Percentiles rank a stretch among this genome's conserved stretches.
These are phyloP conservation scores for Rhagophthalmus giganteus DNA, from an alignment of 2,888 invertebrate species.

Conservation along the genomic window DNA sequence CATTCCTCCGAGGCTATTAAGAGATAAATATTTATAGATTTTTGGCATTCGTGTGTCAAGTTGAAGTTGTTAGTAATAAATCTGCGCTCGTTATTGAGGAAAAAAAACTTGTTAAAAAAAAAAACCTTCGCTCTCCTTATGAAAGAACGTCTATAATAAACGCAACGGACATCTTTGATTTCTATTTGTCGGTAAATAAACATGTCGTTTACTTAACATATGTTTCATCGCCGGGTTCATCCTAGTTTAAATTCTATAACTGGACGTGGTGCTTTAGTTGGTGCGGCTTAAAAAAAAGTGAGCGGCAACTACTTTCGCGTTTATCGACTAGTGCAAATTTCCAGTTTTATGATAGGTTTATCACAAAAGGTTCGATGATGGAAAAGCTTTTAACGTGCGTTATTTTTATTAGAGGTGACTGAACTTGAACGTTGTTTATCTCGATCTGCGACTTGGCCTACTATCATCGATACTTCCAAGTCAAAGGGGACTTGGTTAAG, in stretches of 20 bases:
- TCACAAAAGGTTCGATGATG: no score
- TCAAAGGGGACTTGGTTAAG: no score
- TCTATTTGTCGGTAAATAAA: background rate
- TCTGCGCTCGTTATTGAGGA: no score
- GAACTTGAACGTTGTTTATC: slow-evolving; percentile 5
- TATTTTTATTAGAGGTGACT: slow-evolving; percentile 6
- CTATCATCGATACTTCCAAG: no score
- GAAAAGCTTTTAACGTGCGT: background rate
- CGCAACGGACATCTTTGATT: background rate
- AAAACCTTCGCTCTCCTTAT: background rate
- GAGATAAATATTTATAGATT: no score
- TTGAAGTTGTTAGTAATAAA: no score
- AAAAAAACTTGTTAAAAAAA: no score
- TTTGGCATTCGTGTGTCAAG: no score
- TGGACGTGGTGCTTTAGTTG: slow-evolving; percentile 13
- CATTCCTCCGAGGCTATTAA: no score
- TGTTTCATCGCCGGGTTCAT: slow-evolving; percentile 10
- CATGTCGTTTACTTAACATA: slow-evolving; percentile 6
- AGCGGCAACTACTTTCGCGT: slow-evolving; percentile 5
- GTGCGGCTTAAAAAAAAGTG: background rate
- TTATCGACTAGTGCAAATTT: background rate
- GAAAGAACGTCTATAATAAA: background rate
- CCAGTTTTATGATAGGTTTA: no score
- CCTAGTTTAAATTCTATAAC: slow-evolving; percentile 20
- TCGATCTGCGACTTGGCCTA: background rate